Percentiles rank a stretch among this genome's conserved stretches.
Evolutionary conservation across 2,797 vertebrate genomes (phyloP).

Genomic region (Rousettus madagascariensis): DNA sequence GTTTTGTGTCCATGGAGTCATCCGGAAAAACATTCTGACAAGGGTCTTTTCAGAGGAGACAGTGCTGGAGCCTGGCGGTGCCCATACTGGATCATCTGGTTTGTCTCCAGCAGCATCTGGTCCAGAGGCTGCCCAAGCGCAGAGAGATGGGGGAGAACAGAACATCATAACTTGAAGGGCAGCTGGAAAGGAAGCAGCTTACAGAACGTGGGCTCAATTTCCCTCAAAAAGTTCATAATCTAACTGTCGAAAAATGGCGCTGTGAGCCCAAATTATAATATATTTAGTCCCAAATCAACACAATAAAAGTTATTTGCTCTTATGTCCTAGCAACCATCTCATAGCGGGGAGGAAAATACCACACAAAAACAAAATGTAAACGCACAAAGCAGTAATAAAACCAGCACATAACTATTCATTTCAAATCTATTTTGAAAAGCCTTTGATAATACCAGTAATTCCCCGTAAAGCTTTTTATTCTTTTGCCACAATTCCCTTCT

Average conservation of each 20-base stretch:
- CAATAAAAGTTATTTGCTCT: slow-evolving; percentile 81
- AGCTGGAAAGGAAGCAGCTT: slow-evolving; percentile 28
- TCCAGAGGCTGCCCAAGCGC: not conserved
- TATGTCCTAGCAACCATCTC: slow-evolving; percentile 79
- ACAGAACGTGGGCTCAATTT: slow-evolving; percentile 64
- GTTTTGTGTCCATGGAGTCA: not conserved
- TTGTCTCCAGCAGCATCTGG: not conserved
- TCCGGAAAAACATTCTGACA: not conserved
- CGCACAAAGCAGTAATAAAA: slow-evolving; percentile 80
- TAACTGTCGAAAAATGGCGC: slow-evolving; percentile 74
- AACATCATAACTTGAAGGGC: not conserved
- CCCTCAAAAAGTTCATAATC: slow-evolving; percentile 55
- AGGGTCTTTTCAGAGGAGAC: not conserved
- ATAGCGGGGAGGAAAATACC: slow-evolving; percentile 36
- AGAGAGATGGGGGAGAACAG: not conserved
- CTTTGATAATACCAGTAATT: slow-evolving; percentile 83
- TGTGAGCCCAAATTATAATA: slow-evolving; percentile 76
- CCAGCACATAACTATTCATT: slow-evolving; percentile 81
- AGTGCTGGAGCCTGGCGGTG: fast-evolving
- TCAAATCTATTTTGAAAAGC: slow-evolving; percentile 81
- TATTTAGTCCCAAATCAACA: slow-evolving; percentile 72
- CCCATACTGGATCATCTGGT: not conserved
- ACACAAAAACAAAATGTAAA: slow-evolving; percentile 73
- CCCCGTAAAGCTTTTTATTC: slow-evolving; percentile 78
- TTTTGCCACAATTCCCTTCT: slow-evolving; percentile 76